Conservation (phyloP, 1,140 invertebrate species). For the Schlechtendalia chinensis region DNA sequence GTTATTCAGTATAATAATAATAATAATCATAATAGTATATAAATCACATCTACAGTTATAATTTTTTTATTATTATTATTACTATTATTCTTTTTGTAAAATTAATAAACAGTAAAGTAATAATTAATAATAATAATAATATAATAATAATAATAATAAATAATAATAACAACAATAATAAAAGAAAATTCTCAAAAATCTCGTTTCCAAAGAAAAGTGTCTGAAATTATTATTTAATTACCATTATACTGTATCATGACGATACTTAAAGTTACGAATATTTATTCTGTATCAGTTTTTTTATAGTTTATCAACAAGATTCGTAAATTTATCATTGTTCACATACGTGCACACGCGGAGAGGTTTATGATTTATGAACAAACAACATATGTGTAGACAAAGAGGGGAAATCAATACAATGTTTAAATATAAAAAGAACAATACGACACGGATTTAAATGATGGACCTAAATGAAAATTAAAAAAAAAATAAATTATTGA, state of each 20-base stretch:
- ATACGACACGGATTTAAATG: constrained; percentile 29
- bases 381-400: not conserved
- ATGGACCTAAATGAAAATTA: not conserved
- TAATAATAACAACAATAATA: too few relatives aligned
- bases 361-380: constrained; percentile 12
- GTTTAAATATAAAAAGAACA: not conserved
- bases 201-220: too few relatives aligned
- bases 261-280: not conserved
- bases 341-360: not conserved
- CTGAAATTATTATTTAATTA: not conserved
- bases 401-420: constrained; percentile 30
- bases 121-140: too few relatives aligned
- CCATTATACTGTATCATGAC: not conserved
- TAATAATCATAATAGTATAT: too few relatives aligned
- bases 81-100: too few relatives aligned
- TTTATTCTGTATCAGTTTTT: not conserved
- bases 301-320: not conserved
- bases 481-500: not conserved
- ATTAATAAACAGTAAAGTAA: too few relatives aligned
- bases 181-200: too few relatives aligned
- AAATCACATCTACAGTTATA: too few relatives aligned
- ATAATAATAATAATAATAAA: too few relatives aligned
- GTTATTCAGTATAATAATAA: too few relatives aligned
- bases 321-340: not conserved
- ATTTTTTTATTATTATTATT: too few relatives aligned